A percentile compares a stretch with the other conserved stretches of the same genome.
Evolutionary conservation across 2,797 vertebrate species (phyloP).

Genomic region (Dendrocincla fuliginosa): DNA sequence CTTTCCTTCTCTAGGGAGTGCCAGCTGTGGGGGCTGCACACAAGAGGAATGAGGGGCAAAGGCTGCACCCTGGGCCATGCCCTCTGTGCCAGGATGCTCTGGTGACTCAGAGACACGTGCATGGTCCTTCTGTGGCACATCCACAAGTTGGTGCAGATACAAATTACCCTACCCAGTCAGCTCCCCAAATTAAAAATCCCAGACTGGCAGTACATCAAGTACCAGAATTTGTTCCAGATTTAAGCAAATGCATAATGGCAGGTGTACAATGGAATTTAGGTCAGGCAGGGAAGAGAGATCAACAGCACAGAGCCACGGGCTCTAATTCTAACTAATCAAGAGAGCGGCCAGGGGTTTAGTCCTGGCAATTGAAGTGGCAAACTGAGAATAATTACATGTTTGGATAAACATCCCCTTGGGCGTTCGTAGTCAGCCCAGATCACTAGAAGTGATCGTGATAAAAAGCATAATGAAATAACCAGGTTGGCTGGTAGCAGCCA

Average conservation of each 20-base stretch:
- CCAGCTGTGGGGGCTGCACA: too few species aligned
- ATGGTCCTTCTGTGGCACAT: neutral
- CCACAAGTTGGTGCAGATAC: neutral
- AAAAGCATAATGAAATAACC: neutral
- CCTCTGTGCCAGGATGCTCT: neutral
- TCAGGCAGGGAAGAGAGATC: constrained; percentile 11
- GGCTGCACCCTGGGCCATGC: neutral
- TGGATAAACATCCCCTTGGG: constrained; percentile 20
- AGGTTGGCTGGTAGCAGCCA: neutral
- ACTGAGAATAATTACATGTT: neutral
- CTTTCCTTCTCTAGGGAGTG: neutral
- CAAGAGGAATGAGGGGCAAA: neutral
- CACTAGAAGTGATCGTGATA: neutral
- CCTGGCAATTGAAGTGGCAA: constrained; percentile 10
- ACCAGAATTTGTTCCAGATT: constrained; percentile 5
- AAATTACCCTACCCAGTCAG: neutral
- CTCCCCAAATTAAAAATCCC: neutral
- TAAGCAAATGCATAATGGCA: constrained; percentile 5
- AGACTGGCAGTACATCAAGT: constrained; percentile 59
- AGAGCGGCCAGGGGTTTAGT: neutral
- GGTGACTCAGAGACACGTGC: neutral
- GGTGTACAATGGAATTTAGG: constrained; percentile 58
- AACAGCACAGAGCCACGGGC: neutral
- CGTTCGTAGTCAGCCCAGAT: neutral
- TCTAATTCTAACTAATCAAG: neutral